Conservation (phyloP, 2,113 vertebrate genomes). For the Eurystomus gularis region DNA sequence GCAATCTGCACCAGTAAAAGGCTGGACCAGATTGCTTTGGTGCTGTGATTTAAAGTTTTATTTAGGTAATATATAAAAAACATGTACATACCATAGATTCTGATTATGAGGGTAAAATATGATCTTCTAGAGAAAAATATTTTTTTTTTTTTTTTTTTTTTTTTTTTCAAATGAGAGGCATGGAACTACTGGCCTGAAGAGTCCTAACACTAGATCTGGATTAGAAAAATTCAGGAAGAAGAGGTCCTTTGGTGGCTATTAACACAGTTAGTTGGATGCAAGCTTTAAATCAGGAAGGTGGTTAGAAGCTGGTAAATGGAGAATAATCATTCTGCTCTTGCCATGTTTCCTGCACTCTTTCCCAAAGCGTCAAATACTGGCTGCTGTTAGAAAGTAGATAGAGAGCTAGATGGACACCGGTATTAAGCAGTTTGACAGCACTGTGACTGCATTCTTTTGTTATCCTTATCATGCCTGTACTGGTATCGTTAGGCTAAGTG, state of each 20-base stretch:
- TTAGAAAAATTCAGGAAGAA: neutral
- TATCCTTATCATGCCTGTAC: neutral
- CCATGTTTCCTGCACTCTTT: neutral
- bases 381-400: neutral
- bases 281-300: neutral
- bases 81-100: rapidly evolving
- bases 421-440: neutral
- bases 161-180: neutral
- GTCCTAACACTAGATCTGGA: neutral
- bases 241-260: neutral
- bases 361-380: neutral
- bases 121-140: neutral
- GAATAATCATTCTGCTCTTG: neutral
- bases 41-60: neutral
- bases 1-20: neutral
- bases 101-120: neutral
- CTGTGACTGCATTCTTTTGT: neutral
- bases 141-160: neutral
- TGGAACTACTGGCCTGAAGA: neutral
- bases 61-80: neutral
- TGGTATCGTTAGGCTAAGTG: neutral
- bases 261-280: neutral
- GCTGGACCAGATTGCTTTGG: neutral
- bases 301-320: neutral
- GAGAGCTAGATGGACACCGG: neutral